phyloP scores from a whole-genome alignment of 2,113 vertebrate genomes.

The Boleophthalmus pectinirostris region DNA sequence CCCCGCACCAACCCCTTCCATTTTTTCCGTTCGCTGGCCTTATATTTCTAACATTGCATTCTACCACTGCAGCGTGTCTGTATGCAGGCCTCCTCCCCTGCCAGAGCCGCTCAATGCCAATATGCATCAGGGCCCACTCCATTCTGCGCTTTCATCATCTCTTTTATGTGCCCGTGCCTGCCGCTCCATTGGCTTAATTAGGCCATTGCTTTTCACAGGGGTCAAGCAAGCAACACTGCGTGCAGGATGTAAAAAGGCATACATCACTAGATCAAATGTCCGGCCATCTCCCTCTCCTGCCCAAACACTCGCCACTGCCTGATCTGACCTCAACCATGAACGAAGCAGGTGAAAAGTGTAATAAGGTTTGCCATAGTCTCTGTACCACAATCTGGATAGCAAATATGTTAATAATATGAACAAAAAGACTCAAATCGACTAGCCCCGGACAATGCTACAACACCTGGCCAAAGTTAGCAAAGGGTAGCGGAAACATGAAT shows the following conservation, averaged over 20 bases:
- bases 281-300: conserved; percentile 39
- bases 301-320: conserved; percentile 6
- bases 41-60: conserved; percentile 21
- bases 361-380: conserved; percentile 33
- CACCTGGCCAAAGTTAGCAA: not conserved
- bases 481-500: not conserved
- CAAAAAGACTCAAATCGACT: not conserved
- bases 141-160: conserved; percentile 72
- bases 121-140: conserved; percentile 73
- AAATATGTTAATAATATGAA: conserved; percentile 16
- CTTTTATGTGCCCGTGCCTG: conserved; percentile 74
- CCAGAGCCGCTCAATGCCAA: conserved; percentile 71
- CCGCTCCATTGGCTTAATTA: conserved; percentile 75
- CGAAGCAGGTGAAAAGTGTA: conserved; percentile 64
- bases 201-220: conserved; percentile 64
- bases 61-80: conserved; percentile 36
- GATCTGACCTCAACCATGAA: conserved; percentile 38
- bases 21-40: conserved; percentile 4
- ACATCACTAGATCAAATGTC: conserved; percentile 69
- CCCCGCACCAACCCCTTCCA: conserved; percentile 3
- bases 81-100: conserved; percentile 66
- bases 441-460: not conserved
- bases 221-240: conserved; percentile 66
- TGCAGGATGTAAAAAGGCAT: conserved; percentile 42
- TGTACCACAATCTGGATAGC: conserved; percentile 30